Evolutionary conservation across 2,888 invertebrate species (phyloP).

Genomic region (Dolomedes plantarius): DNA sequence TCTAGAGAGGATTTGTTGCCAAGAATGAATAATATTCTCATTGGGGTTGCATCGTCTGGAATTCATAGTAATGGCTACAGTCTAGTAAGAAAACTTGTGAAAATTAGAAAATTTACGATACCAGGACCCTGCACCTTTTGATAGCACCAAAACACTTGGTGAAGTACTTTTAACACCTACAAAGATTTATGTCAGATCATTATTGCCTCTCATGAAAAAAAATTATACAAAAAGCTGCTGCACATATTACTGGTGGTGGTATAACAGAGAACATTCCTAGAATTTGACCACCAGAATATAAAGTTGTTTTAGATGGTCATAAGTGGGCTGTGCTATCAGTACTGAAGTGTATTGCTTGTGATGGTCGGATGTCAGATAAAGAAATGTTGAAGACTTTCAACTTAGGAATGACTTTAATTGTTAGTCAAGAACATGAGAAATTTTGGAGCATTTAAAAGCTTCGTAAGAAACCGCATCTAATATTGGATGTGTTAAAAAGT

Average conservation of each 20-base stretch:
- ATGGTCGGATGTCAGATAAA: conserved; percentile 83
- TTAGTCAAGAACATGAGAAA: conserved; percentile 81
- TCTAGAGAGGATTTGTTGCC: conserved; percentile 87
- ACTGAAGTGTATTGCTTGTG: conserved; percentile 91
- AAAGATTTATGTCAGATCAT: conserved; percentile 87
- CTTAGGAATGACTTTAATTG: conserved; percentile 90
- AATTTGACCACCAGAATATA: conserved; percentile 84
- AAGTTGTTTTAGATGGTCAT: conserved; percentile 83
- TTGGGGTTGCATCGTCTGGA: conserved; percentile 92
- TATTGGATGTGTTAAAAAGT: conserved; percentile 78
- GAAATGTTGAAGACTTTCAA: conserved; percentile 95
- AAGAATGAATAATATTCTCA: conserved; percentile 83
- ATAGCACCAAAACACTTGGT: conserved; percentile 83
- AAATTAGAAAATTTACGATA: conserved; percentile 82
- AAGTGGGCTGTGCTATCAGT: conserved; percentile 82
- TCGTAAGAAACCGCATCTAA: conserved; percentile 77
- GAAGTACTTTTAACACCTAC: conserved; percentile 91
- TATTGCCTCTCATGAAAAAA: conserved; percentile 84
- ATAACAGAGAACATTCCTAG: conserved; percentile 91
- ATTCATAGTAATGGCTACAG: conserved; percentile 97
- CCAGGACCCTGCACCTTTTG: conserved; percentile 83
- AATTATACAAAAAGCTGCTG: conserved; percentile 89
- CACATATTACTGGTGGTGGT: conserved; percentile 97
- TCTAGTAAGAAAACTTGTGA: conserved; percentile 87
- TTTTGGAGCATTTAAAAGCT: conserved; percentile 77